Evolutionary conservation across 2,113 vertebrate species (phyloP).

Genomic region (Natator depressus): DNA sequence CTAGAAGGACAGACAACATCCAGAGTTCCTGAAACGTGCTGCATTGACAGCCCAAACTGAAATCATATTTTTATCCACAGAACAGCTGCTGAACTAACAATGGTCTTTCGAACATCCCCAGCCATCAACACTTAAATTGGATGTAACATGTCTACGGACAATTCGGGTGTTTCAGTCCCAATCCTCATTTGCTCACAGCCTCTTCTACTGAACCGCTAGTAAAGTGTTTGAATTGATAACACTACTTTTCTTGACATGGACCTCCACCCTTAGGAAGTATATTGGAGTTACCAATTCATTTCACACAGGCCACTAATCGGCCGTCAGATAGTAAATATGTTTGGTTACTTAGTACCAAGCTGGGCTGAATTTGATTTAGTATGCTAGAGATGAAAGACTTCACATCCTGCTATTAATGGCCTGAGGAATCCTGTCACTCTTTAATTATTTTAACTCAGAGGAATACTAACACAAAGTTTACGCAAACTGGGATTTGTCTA

Average conservation of each 20-base stretch:
- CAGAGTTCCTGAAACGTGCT: background rate
- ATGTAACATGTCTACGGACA: background rate
- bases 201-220: background rate
- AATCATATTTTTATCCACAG: background rate
- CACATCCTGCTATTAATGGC: conserved; percentile 24
- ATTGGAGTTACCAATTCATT: background rate
- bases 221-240: background rate
- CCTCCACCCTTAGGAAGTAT: background rate
- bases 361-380: background rate
- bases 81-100: background rate
- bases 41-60: background rate
- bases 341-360: background rate
- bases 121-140: background rate
- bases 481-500: conserved; percentile 15
- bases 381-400: background rate
- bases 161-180: background rate
- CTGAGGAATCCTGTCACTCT: conserved; percentile 31
- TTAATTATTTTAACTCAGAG: conserved; percentile 31
- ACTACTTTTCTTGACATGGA: background rate
- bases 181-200: background rate
- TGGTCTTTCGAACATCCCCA: background rate
- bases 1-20: background rate
- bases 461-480: conserved; percentile 52
- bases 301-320: background rate
- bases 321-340: background rate